These are phyloP conservation scores for Mantis religiosa DNA, from an alignment of 2,888 invertebrate species.

Conservation along the genomic window DNA sequence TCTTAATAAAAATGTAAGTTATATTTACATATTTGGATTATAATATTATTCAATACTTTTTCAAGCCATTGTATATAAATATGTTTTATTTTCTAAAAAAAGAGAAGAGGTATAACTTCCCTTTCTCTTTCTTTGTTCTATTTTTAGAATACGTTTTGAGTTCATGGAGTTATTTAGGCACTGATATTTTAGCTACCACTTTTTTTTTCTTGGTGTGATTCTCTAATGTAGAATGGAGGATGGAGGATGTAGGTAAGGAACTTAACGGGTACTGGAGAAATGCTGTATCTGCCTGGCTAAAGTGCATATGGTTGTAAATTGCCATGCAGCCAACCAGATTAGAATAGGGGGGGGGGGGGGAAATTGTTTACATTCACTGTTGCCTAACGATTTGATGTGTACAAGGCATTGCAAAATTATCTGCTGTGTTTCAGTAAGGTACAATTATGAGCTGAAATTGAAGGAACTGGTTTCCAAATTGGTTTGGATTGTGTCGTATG, in stretches of 20 bases:
- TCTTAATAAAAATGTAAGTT: background rate
- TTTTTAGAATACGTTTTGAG: conserved; percentile 10
- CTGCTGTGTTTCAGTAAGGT: too few relatives aligned
- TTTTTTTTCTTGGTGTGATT: background rate
- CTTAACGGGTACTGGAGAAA: background rate
- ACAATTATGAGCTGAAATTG: too few relatives aligned
- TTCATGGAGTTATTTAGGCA: conserved; percentile 13
- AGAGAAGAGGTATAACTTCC: background rate
- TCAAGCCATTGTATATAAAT: background rate
- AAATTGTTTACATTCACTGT: too few relatives aligned
- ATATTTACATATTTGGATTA: conserved; percentile 13
- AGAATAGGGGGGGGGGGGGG: background rate
- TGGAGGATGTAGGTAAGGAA: background rate
- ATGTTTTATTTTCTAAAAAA: background rate
- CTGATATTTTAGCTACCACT: background rate
- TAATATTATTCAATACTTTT: background rate
- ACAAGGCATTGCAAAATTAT: too few relatives aligned
- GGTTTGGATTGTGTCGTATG: too few relatives aligned
- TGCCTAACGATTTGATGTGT: too few relatives aligned
- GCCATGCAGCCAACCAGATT: background rate
- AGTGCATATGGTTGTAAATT: background rate
- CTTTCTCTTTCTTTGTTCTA: background rate
- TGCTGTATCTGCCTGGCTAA: background rate
- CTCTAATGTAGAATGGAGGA: background rate
- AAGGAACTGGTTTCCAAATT: too few relatives aligned